Evolutionary conservation across 2,888 invertebrate species (phyloP).

Genomic region (Kryphioiulus occultus): DNA sequence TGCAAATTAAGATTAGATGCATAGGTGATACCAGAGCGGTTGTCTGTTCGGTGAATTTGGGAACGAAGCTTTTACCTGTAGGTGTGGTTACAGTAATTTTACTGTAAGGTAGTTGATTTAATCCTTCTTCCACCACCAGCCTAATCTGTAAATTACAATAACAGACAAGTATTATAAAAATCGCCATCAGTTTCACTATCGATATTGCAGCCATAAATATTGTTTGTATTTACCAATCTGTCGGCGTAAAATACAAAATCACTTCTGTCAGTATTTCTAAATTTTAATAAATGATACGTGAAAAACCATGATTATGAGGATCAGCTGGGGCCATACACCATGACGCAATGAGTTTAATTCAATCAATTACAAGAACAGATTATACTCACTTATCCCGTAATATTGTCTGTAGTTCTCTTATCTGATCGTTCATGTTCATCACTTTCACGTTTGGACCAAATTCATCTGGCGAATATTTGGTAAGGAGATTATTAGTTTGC

Average conservation of each 20-base stretch:
- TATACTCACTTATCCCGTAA: slow-evolving; percentile 63
- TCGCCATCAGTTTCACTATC: not conserved
- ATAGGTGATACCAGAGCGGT: too few species aligned
- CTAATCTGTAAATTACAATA: slow-evolving; percentile 72
- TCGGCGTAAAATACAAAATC: slow-evolving; percentile 99
- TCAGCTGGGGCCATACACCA: not conserved
- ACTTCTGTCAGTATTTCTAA: slow-evolving; percentile 88
- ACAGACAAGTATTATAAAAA: slow-evolving; percentile 47
- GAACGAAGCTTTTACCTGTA: slow-evolving; percentile 73
- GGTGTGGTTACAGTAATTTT: slow-evolving; percentile 92
- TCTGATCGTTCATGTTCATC: slow-evolving; percentile 58
- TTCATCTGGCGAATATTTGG: slow-evolving; percentile 47
- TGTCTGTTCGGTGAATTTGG: too few species aligned
- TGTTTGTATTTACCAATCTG: slow-evolving; percentile 72
- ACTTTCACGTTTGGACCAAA: slow-evolving; percentile 58
- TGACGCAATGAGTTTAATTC: too few species aligned
- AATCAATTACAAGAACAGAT: not conserved
- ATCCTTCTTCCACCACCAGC: slow-evolving; percentile 95
- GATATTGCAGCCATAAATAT: not conserved
- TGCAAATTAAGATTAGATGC: too few species aligned
- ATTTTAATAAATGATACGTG: slow-evolving; percentile 58
- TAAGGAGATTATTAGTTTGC: slow-evolving; percentile 56
- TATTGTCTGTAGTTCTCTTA: slow-evolving; percentile 64
- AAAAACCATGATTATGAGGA: not conserved
- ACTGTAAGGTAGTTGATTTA: slow-evolving; percentile 95